phyloP scores from a whole-genome alignment of 2,797 vertebrate species.

The Setipinna tenuifilis region DNA sequence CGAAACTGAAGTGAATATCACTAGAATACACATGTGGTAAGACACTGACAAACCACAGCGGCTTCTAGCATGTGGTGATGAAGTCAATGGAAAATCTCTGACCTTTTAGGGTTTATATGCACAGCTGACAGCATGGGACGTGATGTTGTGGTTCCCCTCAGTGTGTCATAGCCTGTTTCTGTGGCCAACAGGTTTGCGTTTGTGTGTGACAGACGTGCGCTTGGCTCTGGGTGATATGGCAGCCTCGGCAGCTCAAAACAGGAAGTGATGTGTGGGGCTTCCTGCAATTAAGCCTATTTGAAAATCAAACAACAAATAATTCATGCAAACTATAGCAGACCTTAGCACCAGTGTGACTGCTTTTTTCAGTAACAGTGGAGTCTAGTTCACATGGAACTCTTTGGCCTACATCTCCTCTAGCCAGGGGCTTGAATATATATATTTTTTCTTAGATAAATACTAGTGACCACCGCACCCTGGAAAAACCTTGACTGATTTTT shows the following conservation, averaged over 20 bases:
- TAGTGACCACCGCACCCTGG: too few relatives aligned
- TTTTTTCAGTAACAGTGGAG: background rate
- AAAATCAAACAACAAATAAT: background rate
- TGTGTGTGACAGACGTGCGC: constrained; percentile 10
- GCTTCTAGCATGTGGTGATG: too few relatives aligned
- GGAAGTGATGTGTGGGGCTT: background rate
- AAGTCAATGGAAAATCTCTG: too few relatives aligned
- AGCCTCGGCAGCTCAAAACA: background rate
- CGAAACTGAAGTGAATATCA: too few relatives aligned
- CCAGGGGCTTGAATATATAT: background rate
- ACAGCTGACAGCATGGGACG: too few relatives aligned
- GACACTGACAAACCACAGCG: too few relatives aligned
- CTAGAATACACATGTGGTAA: too few relatives aligned
- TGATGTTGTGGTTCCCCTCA: background rate
- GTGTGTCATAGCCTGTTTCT: background rate
- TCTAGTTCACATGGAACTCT: background rate
- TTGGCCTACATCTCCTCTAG: background rate
- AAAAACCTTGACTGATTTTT: too few relatives aligned
- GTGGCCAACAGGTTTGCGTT: background rate
- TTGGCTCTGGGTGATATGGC: background rate
- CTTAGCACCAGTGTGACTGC: background rate
- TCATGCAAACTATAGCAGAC: background rate
- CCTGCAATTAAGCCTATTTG: background rate
- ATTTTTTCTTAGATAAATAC: background rate
- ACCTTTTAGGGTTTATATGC: too few relatives aligned